phyloP scores from a whole-genome alignment of 1,140 invertebrate genomes.

The Solen grandis region DNA sequence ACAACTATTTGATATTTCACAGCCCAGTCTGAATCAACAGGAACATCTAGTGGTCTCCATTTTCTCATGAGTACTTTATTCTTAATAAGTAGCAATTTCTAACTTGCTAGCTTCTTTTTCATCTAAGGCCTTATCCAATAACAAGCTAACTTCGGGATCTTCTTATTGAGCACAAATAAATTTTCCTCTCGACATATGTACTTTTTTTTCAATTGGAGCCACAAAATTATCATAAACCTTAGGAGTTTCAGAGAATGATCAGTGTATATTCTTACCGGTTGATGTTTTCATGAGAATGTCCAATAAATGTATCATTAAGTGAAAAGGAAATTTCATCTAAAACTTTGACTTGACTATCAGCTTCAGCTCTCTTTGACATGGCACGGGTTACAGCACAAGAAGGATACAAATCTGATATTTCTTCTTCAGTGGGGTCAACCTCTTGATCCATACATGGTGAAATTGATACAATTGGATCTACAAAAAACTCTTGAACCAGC shows the following conservation, averaged over 20 bases:
- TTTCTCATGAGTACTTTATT: slow-evolving; percentile 10
- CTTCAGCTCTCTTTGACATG: slow-evolving; percentile 52
- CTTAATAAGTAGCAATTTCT: neutral
- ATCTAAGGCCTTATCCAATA: slow-evolving; percentile 10
- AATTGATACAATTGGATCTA: slow-evolving; percentile 24
- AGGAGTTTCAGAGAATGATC: too few relatives aligned
- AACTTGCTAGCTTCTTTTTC: slow-evolving; percentile 16
- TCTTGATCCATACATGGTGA: slow-evolving; percentile 9
- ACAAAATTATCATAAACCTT: too few relatives aligned
- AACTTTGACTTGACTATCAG: too few relatives aligned
- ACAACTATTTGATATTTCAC: neutral
- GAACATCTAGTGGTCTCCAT: slow-evolving; percentile 1
- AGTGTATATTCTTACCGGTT: too few relatives aligned
- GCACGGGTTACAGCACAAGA: slow-evolving; percentile 51
- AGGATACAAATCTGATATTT: slow-evolving; percentile 46
- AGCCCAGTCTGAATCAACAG: neutral
- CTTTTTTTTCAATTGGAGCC: too few relatives aligned
- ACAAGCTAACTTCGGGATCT: neutral
- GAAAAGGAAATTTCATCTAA: too few relatives aligned
- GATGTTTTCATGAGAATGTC: too few relatives aligned
- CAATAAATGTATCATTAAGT: too few relatives aligned
- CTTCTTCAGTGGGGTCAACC: neutral
- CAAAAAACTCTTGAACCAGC: slow-evolving; percentile 51
- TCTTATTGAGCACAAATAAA: too few relatives aligned
- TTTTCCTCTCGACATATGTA: too few relatives aligned